Base-by-base conservation (phyloP, 2,113 vertebrate genomes). In the Poeciliopsis turrubarensis region DNA sequence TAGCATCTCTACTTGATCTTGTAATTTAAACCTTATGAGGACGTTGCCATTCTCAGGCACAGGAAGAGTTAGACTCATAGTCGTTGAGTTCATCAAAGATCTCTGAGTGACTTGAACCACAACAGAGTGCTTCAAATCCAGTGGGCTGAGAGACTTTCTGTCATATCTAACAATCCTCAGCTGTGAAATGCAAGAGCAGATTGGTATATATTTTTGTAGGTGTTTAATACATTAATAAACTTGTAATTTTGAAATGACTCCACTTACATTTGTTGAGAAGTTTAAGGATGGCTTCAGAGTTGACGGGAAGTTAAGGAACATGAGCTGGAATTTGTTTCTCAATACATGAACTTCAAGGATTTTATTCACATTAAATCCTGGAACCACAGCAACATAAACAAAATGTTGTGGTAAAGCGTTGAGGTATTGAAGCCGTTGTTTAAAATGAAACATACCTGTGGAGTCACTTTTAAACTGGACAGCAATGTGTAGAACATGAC, bases 211-310 rank as follows among this genome's bases (percentile, higher is more conserved):
- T 22, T 12, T 29, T 9, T 27, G 44, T 9, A 17, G 32, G 0
- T 7, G 17, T 39, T 70, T 6, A 39, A 77, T 19, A 22, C 5
- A 29, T 54, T 11, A 14, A 22, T 1, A 54, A n/a, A 73, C 2
- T 1, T 30, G 19, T 2, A 0, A 13, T 25, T 17, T 26, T 12
- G 3, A 22, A 2, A 63, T 54, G 5, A 11, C 37, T 31, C 57
- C 17, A 94, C 96, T 96, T 91, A 98, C 97, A 68, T 88, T 91
- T 19, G 94, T 87, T 65, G 89, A 93, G 90, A 96, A 97, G 91
- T 93, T 90, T 80, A 97, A 89, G 67, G 94, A 92, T 13, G 97
- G 96, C 75, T 95, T 97, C 54, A 97, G 89, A 15, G 93, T 88
- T 41, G 78, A 83, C 27, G 94, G 85, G 76, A 94, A 92, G 84